phyloP scores from a whole-genome alignment of 2,113 vertebrate genomes.

The Pyrgilauda ruficollis region DNA sequence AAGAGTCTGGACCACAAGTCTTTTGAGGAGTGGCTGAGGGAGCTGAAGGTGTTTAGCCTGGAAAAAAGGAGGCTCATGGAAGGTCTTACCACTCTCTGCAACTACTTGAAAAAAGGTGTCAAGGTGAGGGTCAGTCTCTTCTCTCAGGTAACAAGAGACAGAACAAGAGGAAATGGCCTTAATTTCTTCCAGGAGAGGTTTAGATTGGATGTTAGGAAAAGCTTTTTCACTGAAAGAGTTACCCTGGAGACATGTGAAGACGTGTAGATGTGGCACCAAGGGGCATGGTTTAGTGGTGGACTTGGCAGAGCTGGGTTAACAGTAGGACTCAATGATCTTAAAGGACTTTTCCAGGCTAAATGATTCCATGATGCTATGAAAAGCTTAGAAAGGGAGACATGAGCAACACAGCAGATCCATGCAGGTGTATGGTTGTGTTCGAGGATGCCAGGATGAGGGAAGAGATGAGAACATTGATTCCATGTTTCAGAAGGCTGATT shows the following conservation, averaged over 20 bases:
- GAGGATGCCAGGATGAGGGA: no score
- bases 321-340: accelerated
- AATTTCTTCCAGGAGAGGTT: neutral
- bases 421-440: neutral
- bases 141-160: neutral
- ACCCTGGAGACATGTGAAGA: neutral
- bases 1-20: neutral
- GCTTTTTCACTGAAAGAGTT: neutral
- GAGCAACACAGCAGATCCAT: neutral
- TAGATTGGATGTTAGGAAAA: neutral
- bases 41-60: neutral
- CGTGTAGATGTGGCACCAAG: accelerated
- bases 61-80: neutral
- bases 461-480: no score
- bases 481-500: no score
- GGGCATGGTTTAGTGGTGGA: neutral
- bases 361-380: neutral
- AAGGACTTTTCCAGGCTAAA: neutral
- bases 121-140: neutral
- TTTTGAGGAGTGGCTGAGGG: neutral
- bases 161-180: neutral
- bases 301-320: neutral
- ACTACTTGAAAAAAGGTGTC: neutral
- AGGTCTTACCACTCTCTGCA: neutral
- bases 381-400: neutral